Percentiles rank a stretch among this genome's conserved stretches.
These are phyloP conservation scores for Hyles euphorbiae DNA, from an alignment of 1,140 invertebrate species.

Conservation along the genomic window DNA sequence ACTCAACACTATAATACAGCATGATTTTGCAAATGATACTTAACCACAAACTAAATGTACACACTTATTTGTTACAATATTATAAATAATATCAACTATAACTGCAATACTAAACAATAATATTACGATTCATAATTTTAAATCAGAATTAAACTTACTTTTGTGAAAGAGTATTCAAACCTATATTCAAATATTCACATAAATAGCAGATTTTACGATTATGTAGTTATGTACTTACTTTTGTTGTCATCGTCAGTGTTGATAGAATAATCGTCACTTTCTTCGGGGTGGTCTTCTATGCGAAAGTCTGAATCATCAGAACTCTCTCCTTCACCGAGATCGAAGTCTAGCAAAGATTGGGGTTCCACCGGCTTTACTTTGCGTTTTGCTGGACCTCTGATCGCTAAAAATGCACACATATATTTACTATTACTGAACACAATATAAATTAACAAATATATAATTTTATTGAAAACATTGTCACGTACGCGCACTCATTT, in stretches of 20 bases:
- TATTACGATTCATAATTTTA: no score
- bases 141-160: no score
- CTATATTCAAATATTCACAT: no score
- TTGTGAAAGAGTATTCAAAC: no score
- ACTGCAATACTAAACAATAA: no score
- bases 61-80: no score
- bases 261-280: conserved; percentile 81
- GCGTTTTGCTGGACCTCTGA: conserved; percentile 89
- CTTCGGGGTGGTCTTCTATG: conserved; percentile 90
- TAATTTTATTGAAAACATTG: background rate
- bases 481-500: background rate
- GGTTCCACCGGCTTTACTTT: conserved; percentile 89
- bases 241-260: conserved; percentile 75
- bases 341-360: conserved; percentile 87
- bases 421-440: background rate
- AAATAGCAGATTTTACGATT: background rate
- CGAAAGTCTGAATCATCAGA: conserved; percentile 97
- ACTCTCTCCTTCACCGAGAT: conserved; percentile 93
- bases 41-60: no score
- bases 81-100: no score
- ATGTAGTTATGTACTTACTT: conserved; percentile 53
- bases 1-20: no score
- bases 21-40: no score
- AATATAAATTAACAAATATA: no score
- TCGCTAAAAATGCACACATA: conserved; percentile 76